Evolutionary conservation across 2,797 vertebrate genomes (phyloP), one percentile per base, ranked within the genome.

Genomic region (Urophycis tenuis): DNA sequence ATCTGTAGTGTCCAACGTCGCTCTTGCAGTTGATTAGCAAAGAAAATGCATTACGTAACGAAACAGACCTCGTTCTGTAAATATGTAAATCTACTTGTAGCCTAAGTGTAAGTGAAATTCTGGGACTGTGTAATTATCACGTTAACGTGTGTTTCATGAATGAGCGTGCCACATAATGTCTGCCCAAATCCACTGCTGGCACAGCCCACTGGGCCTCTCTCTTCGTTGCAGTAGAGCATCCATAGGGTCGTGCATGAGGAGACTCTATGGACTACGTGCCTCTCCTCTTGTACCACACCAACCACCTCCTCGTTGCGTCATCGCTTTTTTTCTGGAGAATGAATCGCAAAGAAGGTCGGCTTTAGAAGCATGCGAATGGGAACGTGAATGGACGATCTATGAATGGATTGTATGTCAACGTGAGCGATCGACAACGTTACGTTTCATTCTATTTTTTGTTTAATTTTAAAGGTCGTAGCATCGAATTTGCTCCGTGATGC

Each of bases 211-310:
- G 22, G 45, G 45, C 45, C 45, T 4, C 12, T 53, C 45, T 19
- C 39, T 41, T 12, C 14, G 17, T 41, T 17, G 22, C 22, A n/a
- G 60, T 4, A 11, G 60, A 67, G 60, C 60, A 67, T 67, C 60
- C 12, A 7, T 67, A 29, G 0, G 60, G 22, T 60, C 11, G 7
- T 9, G 8, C 53, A 25, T 60, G 53, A 60, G 17, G 1, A 60
- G 53, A 35, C 22, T n/a, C 32, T 11, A 14, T 19, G 77, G 67
- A 78, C 87, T 90, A 89, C 89, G 90, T 91, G 91, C 82, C 31
- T 80, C 70, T 22, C 15, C 31, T 25, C 0, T 4, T 71, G 70
- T 2, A 74, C 39, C 0, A 72, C 11, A 88, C 90, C 87, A 89
- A 88, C 85, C 30, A 77, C 72, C 53, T 35, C 71, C 17, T 29